A percentile compares a stretch with the other conserved stretches of the same genome.
Evolutionary conservation across 2,888 invertebrate genomes (phyloP).

Genomic region (Idaea straminata): DNA sequence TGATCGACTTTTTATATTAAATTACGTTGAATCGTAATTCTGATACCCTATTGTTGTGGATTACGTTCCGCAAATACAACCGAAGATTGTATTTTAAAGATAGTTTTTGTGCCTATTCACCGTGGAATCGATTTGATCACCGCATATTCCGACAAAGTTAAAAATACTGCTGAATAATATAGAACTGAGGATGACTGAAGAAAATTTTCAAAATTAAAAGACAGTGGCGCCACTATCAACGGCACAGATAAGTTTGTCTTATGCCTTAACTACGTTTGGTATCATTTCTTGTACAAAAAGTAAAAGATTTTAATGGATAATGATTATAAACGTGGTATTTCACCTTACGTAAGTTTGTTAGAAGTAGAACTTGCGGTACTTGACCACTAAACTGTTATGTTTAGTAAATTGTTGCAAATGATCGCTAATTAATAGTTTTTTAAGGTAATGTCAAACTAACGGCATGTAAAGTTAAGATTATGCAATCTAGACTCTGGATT

Average conservation of each 20-base stretch:
- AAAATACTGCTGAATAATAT: not conserved
- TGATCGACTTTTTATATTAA: not conserved
- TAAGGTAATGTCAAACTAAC: not conserved
- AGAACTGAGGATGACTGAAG: not conserved
- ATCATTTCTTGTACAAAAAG: not conserved
- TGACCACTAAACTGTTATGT: constrained; percentile 1
- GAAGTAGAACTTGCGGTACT: not conserved
- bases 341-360: not conserved
- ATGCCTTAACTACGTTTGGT: not conserved
- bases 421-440: not conserved
- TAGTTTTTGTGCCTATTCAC: constrained; percentile 1
- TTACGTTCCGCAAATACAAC: not conserved
- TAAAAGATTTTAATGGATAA: not conserved
- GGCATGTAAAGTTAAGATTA: too few relatives aligned
- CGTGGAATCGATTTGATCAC: constrained; percentile 1
- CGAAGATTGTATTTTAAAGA: not conserved
- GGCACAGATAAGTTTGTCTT: not conserved
- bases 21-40: not conserved
- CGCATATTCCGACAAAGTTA: not conserved
- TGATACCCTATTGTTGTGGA: not conserved
- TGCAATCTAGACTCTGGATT: too few relatives aligned
- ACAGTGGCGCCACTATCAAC: not conserved
- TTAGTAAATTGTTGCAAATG: not conserved
- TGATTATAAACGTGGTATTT: not conserved
- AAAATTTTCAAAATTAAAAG: not conserved